phyloP scores from a whole-genome alignment of 2,888 invertebrate species.

The Pteria penguin region DNA sequence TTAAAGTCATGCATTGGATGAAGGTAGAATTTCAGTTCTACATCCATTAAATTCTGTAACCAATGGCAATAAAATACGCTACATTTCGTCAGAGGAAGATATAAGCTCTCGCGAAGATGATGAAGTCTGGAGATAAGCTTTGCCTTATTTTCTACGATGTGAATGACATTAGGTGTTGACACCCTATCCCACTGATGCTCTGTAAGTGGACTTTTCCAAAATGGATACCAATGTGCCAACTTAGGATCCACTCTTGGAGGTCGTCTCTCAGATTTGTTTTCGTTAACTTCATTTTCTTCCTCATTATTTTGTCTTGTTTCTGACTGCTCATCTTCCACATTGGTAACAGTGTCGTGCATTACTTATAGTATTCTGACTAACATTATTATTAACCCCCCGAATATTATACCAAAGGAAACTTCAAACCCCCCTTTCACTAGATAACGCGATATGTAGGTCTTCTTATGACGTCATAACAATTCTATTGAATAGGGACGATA shows the following conservation, averaged over 20 bases:
- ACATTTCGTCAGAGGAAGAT: not conserved
- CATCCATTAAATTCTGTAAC: not conserved
- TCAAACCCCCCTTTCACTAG: too few species aligned
- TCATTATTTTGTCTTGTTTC: too few species aligned
- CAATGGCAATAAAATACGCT: constrained; percentile 1
- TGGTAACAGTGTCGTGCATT: too few species aligned
- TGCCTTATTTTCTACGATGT: not conserved
- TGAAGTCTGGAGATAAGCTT: not conserved
- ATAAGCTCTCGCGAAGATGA: not conserved
- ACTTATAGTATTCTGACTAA: too few species aligned
- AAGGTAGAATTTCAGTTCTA: not conserved
- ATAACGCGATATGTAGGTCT: too few species aligned
- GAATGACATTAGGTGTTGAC: not conserved
- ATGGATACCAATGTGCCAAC: not conserved
- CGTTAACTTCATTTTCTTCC: too few species aligned
- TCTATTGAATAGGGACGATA: too few species aligned
- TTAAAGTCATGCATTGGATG: not conserved
- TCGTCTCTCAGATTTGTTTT: too few species aligned
- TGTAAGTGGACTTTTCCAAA: constrained; percentile 1
- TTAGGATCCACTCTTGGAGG: not conserved
- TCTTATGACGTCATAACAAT: too few species aligned
- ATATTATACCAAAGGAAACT: too few species aligned
- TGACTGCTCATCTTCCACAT: too few species aligned
- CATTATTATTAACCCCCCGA: too few species aligned
- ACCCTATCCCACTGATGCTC: not conserved